Percentiles rank a stretch among this genome's conserved stretches.
Evolutionary conservation across 2,113 vertebrate genomes (phyloP).

Genomic region (Bombycilla garrulus): DNA sequence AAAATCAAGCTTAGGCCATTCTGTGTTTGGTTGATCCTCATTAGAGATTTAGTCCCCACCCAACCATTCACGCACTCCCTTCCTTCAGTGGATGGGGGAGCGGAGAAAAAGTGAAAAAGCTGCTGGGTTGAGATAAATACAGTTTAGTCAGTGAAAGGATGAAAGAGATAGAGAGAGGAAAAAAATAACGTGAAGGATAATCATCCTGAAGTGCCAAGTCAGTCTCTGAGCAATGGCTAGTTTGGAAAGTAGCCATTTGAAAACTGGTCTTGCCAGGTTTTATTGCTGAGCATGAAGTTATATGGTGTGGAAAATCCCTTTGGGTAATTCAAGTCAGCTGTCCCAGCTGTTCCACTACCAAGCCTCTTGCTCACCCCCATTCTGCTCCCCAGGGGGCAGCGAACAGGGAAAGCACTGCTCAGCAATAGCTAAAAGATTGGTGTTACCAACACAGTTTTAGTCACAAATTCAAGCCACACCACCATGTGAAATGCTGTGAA

Average conservation of each 20-base stretch:
- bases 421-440: background rate
- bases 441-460: background rate
- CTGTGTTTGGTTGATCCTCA: background rate
- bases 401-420: background rate
- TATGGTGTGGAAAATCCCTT: background rate
- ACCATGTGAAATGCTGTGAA: background rate
- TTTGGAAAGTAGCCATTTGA: background rate
- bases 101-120: background rate
- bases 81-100: background rate
- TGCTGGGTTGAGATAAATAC: background rate
- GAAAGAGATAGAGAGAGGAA: background rate
- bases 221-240: background rate
- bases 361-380: background rate
- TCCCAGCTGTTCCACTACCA: background rate
- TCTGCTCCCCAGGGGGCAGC: background rate
- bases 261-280: background rate
- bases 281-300: background rate
- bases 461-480: background rate
- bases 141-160: background rate
- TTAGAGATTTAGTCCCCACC: background rate
- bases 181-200: background rate
- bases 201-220: background rate
- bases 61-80: accelerated
- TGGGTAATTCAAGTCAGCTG: background rate
- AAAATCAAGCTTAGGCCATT: background rate